phyloP scores from a whole-genome alignment of 1,140 invertebrate species.

The Drosophila eugracilis region DNA sequence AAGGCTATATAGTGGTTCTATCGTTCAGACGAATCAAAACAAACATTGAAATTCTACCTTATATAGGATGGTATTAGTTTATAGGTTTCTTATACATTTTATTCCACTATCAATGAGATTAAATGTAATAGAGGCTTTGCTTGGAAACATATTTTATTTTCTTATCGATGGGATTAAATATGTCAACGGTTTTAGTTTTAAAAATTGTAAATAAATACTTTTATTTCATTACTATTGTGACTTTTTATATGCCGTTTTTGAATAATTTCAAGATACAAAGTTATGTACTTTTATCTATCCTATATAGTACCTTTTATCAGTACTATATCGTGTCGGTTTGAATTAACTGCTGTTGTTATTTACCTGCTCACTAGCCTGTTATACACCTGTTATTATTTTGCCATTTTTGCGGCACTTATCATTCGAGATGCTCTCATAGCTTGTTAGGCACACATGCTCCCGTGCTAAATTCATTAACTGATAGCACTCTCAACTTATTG shows the following conservation, averaged over 20 bases:
- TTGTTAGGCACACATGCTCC: constrained; percentile 30
- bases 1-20: constrained; percentile 27
- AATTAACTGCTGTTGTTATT: constrained; percentile 22
- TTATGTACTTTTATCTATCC: neutral
- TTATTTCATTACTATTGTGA: too few relatives aligned
- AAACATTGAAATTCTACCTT: constrained; percentile 12
- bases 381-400: constrained; percentile 44
- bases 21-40: constrained; percentile 36
- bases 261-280: too few relatives aligned
- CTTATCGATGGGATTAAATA: neutral
- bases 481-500: neutral
- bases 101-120: neutral
- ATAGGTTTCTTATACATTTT: neutral
- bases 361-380: constrained; percentile 12
- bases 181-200: neutral
- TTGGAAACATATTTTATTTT: neutral
- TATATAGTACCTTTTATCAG: neutral
- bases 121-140: neutral
- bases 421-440: constrained; percentile 25
- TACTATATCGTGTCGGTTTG: constrained; percentile 22
- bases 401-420: constrained; percentile 35
- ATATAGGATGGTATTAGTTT: neutral
- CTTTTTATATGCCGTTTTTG: too few relatives aligned
- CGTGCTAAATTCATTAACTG: constrained; percentile 23
- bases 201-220: neutral